Conservation (phyloP, 1,140 invertebrate species). For the Nautilus pompilius region DNA sequence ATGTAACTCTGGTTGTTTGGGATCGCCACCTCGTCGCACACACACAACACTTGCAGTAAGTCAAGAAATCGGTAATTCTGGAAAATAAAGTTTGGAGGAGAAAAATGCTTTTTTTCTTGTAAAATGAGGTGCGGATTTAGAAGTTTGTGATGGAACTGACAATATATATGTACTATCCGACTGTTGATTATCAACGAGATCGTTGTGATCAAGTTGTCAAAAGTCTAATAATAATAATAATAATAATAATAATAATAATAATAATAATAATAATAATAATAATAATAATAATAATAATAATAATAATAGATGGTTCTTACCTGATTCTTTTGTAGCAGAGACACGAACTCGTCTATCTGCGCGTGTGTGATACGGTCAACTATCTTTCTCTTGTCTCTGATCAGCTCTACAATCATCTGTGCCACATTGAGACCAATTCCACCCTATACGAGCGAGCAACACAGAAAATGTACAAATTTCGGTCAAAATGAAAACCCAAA, state of each 20-base stretch:
- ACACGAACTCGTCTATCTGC: conserved; percentile 52
- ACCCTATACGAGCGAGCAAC: conserved; percentile 40
- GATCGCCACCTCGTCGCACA: conserved; percentile 53
- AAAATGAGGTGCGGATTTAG: too few species aligned
- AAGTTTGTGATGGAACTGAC: too few species aligned
- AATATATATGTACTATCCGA: too few species aligned
- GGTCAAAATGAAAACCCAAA: background rate
- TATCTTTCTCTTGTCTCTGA: conserved; percentile 54
- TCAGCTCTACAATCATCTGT: conserved; percentile 54
- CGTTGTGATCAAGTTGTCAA: too few species aligned
- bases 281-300: background rate
- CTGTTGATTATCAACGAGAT: too few species aligned
- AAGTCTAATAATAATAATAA: too few species aligned
- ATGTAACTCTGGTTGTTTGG: conserved; percentile 56
- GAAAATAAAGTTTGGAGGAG: too few species aligned
- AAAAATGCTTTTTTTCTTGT: too few species aligned
- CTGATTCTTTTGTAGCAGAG: conserved; percentile 45
- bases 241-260: too few species aligned
- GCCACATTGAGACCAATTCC: conserved; percentile 54
- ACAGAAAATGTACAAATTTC: background rate
- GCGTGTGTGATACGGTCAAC: conserved; percentile 52
- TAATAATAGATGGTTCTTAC: conserved; percentile 16
- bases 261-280: background rate
- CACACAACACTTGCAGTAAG: conserved; percentile 51
- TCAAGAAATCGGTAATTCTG: conserved; percentile 55